Conservation (phyloP, 1,140 invertebrate genomes). For the Plodia interpunctella region DNA sequence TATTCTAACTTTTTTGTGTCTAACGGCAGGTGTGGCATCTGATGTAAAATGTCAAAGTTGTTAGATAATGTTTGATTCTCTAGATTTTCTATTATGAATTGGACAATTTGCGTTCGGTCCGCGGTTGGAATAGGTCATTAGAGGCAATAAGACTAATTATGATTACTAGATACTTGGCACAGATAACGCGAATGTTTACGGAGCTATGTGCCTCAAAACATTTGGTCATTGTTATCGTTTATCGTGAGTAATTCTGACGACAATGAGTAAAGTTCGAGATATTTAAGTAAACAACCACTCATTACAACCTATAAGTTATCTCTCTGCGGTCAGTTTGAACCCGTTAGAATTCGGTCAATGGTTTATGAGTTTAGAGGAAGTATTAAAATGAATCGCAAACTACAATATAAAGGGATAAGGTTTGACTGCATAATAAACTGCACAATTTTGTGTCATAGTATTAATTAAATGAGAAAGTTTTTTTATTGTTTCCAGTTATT, state of each 20-base stretch:
- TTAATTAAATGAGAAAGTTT: no score
- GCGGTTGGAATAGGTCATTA: neutral
- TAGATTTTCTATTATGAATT: neutral
- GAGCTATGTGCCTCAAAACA: neutral
- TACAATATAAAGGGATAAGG: neutral
- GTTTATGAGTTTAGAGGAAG: neutral
- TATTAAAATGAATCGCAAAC: neutral
- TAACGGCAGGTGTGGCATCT: constrained; percentile 1
- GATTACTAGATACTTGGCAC: neutral
- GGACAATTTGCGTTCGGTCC: neutral
- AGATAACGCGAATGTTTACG: neutral
- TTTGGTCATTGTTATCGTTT: neutral
- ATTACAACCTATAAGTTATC: neutral
- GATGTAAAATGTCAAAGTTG: constrained; percentile 2
- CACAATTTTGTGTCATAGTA: no score
- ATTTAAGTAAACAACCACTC: neutral
- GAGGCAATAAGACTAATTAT: neutral
- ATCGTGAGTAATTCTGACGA: neutral
- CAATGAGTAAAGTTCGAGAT: neutral
- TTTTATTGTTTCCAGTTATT: no score
- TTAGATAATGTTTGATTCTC: neutral
- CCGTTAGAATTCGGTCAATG: neutral
- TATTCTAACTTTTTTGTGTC: neutral
- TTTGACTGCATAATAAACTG: no score
- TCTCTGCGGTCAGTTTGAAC: neutral